These are phyloP conservation scores for Arothron firmamentum DNA, from an alignment of 2,113 vertebrate genomes.

Conservation along the genomic window DNA sequence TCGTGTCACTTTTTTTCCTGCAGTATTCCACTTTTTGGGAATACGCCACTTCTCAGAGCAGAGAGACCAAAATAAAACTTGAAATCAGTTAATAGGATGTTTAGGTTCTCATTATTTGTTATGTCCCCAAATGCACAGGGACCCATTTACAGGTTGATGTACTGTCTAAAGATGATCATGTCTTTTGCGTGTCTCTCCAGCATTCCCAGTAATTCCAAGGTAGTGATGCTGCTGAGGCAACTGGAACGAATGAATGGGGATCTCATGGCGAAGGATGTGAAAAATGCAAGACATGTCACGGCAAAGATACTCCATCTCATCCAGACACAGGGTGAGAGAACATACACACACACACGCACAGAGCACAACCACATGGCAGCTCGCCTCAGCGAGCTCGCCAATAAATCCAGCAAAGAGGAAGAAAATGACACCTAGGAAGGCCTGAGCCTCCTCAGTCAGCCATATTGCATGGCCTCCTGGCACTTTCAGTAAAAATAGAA, in stretches of 20 bases:
- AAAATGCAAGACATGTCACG: conserved; percentile 84
- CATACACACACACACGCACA: neutral
- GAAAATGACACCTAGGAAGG: neutral
- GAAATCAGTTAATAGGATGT: too few relatives aligned
- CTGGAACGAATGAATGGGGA: conserved; percentile 88
- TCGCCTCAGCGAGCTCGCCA: too few relatives aligned
- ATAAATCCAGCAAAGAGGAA: neutral
- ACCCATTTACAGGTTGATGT: too few relatives aligned
- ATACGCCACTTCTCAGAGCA: too few relatives aligned
- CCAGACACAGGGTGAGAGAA: conserved; percentile 90
- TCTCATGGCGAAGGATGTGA: conserved; percentile 72
- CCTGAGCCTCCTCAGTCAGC: too few relatives aligned
- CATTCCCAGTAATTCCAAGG: conserved; percentile 83
- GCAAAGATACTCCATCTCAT: conserved; percentile 92
- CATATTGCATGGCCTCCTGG: too few relatives aligned
- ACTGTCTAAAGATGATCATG: neutral
- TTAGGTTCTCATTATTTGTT: too few relatives aligned
- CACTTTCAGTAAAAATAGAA: too few relatives aligned
- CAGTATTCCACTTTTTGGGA: too few relatives aligned
- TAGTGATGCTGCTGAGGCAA: conserved; percentile 84
- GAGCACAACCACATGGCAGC: neutral
- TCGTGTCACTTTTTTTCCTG: too few relatives aligned
- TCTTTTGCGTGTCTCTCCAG: conserved; percentile 54
- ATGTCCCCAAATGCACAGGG: too few relatives aligned
- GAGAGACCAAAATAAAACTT: too few relatives aligned